These are phyloP conservation scores for Empis stercorea DNA, from an alignment of 2,888 invertebrate species.

Conservation along the genomic window DNA sequence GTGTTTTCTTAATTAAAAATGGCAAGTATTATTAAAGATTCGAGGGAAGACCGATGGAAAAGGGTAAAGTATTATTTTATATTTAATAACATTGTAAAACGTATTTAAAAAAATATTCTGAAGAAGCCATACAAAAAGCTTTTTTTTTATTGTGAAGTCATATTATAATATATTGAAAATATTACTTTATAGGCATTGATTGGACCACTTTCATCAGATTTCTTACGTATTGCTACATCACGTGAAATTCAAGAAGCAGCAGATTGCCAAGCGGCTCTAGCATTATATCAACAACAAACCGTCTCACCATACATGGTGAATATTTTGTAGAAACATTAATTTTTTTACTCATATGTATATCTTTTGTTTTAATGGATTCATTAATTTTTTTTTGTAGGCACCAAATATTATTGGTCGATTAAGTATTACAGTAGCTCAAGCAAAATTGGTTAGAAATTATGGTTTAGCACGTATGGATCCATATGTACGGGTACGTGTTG, in stretches of 20 bases:
- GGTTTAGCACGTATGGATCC: conserved; percentile 94
- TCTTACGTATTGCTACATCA: conserved; percentile 22
- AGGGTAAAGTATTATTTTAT: conserved; percentile 11
- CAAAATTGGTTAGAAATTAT: conserved; percentile 87
- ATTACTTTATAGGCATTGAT: conserved; percentile 18
- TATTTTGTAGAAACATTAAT: too few species aligned
- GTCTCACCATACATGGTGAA: conserved; percentile 21
- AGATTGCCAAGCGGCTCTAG: conserved; percentile 24
- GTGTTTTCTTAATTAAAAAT: conserved; percentile 6
- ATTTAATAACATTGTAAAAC: too few species aligned
- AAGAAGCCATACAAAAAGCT: too few species aligned
- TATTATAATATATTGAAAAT: too few species aligned
- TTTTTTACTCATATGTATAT: too few species aligned
- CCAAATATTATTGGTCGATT: conserved; percentile 46
- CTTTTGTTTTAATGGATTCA: neutral
- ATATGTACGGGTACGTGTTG: conserved; percentile 82
- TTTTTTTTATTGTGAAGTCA: too few species aligned
- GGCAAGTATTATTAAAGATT: conserved; percentile 14
- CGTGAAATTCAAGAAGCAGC: conserved; percentile 22
- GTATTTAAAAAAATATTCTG: too few species aligned
- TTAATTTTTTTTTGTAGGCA: conserved; percentile 13
- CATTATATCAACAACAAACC: conserved; percentile 23
- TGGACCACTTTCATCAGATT: conserved; percentile 23
- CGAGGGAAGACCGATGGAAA: conserved; percentile 19
- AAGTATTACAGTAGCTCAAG: conserved; percentile 78